Evolutionary conservation across 1,140 invertebrate genomes (phyloP), one percentile per base, ranked within the genome.

Genomic region (Procambarus clarkii): DNA sequence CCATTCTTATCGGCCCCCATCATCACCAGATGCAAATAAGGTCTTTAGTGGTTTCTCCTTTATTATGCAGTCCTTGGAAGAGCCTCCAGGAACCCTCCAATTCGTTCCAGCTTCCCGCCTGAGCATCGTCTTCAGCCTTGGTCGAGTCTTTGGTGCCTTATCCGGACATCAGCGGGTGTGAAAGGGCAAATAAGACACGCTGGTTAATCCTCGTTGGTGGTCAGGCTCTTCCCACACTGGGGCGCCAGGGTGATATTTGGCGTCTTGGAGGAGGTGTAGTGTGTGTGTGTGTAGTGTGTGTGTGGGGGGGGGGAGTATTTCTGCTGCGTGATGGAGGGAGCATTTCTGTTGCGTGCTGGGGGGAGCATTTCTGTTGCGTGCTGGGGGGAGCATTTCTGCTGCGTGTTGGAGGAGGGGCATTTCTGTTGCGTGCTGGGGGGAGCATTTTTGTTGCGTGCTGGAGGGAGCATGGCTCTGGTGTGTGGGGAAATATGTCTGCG

Each of bases 21-120:
- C 89, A 85, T 85, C 71, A 60, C 89, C 89, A 86, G 89, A 91
- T 91, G 89, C 89, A 91, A 85, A 91, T 91, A 91, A 91, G 82
- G 89, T 34, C 76, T 86, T 89, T 85, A 85, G 89, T 83, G 82
- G 89, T 91, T 34, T 86, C 82, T 71, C 89, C 89, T 85, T 91
- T 91, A 91, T 91, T 91, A 91, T 91, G 82, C 80, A 91, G 82
- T 77, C 76, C 82, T 78, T 54, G 44, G 54, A 85, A 78, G 69
- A 91, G 50, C 60, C 34, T 58, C 58, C 82, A 60, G 13, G 34
- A 71, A 44, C 80, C 82, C 83, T 71, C 89, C 89, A 91, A 91
- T 91, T 91, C 89, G 89, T 91, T 91, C 89, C 89, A 86, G 89
- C 89, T 91, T 91, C 82, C 82, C 89, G 89, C 89, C 89, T 91